Base-by-base conservation (phyloP, 2,797 vertebrate species). In the Danionella dracula region DNA sequence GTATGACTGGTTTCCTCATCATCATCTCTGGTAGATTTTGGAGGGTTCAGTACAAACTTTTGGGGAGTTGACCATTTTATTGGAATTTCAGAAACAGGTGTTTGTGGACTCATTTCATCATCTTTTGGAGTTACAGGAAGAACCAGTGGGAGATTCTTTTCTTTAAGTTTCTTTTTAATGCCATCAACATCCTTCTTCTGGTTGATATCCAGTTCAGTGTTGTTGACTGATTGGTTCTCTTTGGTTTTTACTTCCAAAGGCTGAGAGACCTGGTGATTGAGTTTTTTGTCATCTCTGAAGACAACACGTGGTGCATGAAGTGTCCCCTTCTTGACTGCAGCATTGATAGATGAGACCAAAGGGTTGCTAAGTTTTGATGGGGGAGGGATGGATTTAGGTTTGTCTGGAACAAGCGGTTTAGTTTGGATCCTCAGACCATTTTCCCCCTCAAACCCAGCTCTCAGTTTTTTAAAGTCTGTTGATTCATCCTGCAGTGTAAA, bases 381-480 rank as follows among this genome's bases (percentile, higher is more conserved):
- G 56, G 59, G 86, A 79, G 66, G 53, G 15, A 80, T 84, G 17
- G 5, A 23, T 67, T 13, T 82, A 13, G 82, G 78, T 46, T 84
- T 86, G 42, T 75, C 82, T 62, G 78, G 62, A 51, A 76, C 48
- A 48, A 23, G 4, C 51, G 78, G 76, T 75, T 78, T 80, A 11
- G 10, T 55, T 16, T 37, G 66, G 19, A 56, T 66, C 29, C 67
- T 76, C 12, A 76, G 49, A n/a, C 70, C 16, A 0, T 89, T 68
- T 7, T 87, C 73, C 0, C 87, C 86, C 71, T 94, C 91, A 76
- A 96, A 96, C 84, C 83, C 92, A 57, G 91, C 92, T 83, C 71
- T 87, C 19, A 96, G 73, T 58, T 89, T 81, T 74, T 86, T 83
- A 76, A 97, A 93, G 76, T 92, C 91, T 73, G 76, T 75, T 5